Conservation (phyloP, 2,113 vertebrate species). For the Psettodes erumei region DNA sequence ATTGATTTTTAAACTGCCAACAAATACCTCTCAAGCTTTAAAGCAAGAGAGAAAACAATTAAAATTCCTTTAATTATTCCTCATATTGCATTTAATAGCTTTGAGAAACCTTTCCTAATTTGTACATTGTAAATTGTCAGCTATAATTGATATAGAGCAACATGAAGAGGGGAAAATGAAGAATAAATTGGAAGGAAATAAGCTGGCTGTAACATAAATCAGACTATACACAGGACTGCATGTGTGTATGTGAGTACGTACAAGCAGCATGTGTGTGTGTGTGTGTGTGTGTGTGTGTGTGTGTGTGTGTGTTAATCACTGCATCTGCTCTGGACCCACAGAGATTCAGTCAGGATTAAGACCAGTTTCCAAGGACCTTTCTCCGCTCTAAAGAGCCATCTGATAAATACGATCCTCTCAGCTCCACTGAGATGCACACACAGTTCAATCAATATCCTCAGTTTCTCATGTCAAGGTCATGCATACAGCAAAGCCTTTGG, state of each 20-base stretch:
- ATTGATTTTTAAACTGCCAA: too few species aligned
- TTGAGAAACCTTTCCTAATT: not conserved
- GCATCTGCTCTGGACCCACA: constrained; percentile 13
- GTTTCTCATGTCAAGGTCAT: constrained; percentile 63
- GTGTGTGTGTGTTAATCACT: constrained; percentile 4
- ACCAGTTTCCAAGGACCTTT: constrained; percentile 9
- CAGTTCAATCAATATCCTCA: constrained; percentile 62
- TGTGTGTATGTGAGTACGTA: not conserved
- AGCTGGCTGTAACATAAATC: not conserved
- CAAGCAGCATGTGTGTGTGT: too few species aligned
- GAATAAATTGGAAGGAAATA: too few species aligned
- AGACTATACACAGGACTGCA: not conserved
- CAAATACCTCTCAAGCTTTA: not conserved
- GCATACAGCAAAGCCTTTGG: constrained; percentile 21
- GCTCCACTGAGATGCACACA: constrained; percentile 35
- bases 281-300: not conserved
- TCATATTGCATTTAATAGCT: not conserved
- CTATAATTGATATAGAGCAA: too few species aligned
- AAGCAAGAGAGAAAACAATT: too few species aligned
- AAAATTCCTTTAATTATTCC: not conserved
- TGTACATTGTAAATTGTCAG: not conserved
- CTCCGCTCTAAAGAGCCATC: constrained; percentile 34
- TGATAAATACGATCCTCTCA: constrained; percentile 49
- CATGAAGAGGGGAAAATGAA: too few species aligned
- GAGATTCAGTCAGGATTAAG: constrained; percentile 26